Evolutionary conservation across 2,888 invertebrate genomes (phyloP).

Genomic region (Eilema sororculum): DNA sequence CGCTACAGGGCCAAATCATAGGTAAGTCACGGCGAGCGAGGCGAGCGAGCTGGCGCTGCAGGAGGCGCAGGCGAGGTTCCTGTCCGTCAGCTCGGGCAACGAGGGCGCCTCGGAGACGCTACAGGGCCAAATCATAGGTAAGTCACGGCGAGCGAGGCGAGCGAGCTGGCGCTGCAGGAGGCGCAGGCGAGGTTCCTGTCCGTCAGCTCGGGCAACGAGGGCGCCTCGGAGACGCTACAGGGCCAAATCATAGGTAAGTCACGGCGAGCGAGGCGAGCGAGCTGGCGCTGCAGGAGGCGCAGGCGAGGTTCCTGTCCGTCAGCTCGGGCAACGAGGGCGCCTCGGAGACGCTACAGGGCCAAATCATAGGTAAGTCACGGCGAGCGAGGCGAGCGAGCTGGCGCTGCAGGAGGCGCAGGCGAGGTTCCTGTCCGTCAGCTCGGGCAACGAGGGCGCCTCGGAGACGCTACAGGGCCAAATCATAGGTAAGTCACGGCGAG

Average conservation of each 20-base stretch:
- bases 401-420: conserved; percentile 91
- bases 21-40: conserved; percentile 88
- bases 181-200: conserved; percentile 95
- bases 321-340: conserved; percentile 93
- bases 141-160: conserved; percentile 82
- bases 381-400: conserved; percentile 88
- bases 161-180: conserved; percentile 89
- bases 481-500: conserved; percentile 90
- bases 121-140: conserved; percentile 95
- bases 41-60: conserved; percentile 89
- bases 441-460: conserved; percentile 93
- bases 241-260: conserved; percentile 93
- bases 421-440: conserved; percentile 93
- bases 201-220: conserved; percentile 93
- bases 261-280: conserved; percentile 89
- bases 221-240: conserved; percentile 93
- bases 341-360: conserved; percentile 95
- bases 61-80: conserved; percentile 92
- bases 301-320: conserved; percentile 93
- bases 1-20: conserved; percentile 96
- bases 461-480: conserved; percentile 96
- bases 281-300: conserved; percentile 90
- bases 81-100: conserved; percentile 94
- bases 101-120: conserved; percentile 94
- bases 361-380: conserved; percentile 92